Percentiles rank a stretch among this genome's conserved stretches.
phyloP scores from a whole-genome alignment of 2,113 vertebrate species.

The Strigops habroptila region DNA sequence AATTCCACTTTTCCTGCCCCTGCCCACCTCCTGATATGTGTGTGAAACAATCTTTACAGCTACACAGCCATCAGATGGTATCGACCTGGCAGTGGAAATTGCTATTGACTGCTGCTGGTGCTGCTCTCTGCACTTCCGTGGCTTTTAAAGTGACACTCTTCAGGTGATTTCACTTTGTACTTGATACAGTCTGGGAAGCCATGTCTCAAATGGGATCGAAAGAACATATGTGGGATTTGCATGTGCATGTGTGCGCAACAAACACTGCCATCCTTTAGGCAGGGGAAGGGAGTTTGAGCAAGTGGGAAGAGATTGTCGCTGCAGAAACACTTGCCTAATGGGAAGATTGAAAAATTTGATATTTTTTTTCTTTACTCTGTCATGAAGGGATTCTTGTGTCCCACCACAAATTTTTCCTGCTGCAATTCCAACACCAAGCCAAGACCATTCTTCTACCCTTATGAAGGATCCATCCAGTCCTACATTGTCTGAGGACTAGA shows the following conservation, averaged over 20 bases:
- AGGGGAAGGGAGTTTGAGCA: background rate
- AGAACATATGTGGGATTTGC: background rate
- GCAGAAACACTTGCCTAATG: background rate
- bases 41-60: constrained; percentile 75
- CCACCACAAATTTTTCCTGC: background rate
- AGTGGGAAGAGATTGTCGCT: background rate
- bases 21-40: constrained; percentile 65
- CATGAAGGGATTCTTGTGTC: background rate
- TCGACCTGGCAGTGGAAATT: constrained; percentile 80
- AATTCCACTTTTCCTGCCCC: constrained; percentile 68
- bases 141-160: constrained; percentile 76
- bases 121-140: constrained; percentile 64
- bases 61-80: constrained; percentile 75
- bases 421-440: background rate
- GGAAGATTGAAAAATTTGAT: background rate
- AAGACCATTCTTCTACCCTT: background rate
- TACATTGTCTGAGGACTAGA: background rate
- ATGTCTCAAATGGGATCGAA: background rate
- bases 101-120: constrained; percentile 79
- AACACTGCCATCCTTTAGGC: background rate
- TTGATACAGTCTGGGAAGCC: constrained; percentile 25
- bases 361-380: background rate
- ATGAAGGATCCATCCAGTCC: background rate
- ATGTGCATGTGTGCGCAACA: background rate
- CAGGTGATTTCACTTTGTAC: constrained; percentile 64